These are phyloP conservation scores for Ceratina calcarata DNA, from an alignment of 1,140 invertebrate species.

Conservation along the genomic window DNA sequence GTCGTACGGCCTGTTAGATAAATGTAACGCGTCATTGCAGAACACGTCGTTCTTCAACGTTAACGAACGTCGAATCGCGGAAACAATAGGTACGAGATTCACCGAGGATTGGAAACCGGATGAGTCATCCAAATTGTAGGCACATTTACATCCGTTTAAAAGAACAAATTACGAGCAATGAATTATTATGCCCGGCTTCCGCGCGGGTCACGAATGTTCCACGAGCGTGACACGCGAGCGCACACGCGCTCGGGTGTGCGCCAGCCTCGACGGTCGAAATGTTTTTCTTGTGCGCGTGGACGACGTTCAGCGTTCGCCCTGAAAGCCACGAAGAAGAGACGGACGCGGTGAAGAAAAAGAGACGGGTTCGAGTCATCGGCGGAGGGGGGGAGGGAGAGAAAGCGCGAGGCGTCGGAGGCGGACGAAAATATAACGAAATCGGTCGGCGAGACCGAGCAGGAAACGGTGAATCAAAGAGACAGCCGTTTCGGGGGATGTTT, in stretches of 20 bases:
- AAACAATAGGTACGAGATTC: too few relatives aligned
- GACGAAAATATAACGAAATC: conserved; percentile 71
- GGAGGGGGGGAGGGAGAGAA: conserved; percentile 40
- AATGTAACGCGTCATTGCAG: too few relatives aligned
- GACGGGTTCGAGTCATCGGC: conserved; percentile 31
- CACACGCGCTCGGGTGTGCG: neutral
- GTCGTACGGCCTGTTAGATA: too few relatives aligned
- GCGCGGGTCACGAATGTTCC: neutral
- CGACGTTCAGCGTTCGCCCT: conserved; percentile 3
- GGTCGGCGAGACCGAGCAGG: conserved; percentile 56
- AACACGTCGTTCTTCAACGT: too few relatives aligned
- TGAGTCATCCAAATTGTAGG: neutral
- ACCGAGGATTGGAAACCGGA: too few relatives aligned
- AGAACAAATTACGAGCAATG: neutral
- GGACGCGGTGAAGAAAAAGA: conserved; percentile 40
- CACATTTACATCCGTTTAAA: too few relatives aligned
- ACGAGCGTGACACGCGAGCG: neutral
- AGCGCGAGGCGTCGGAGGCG: conserved; percentile 41
- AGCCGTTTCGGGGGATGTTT: conserved; percentile 64
- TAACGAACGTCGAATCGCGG: too few relatives aligned
- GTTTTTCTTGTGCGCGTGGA: conserved; percentile 61
- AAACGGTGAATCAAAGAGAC: conserved; percentile 76
- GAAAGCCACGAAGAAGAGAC: conserved; percentile 23
- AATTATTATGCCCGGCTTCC: neutral
- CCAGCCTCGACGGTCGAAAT: conserved; percentile 14